A percentile compares a stretch with the other conserved stretches of the same genome.
Conservation (phyloP, 1,140 invertebrate genomes). For the Trachelipus rathkii region DNA sequence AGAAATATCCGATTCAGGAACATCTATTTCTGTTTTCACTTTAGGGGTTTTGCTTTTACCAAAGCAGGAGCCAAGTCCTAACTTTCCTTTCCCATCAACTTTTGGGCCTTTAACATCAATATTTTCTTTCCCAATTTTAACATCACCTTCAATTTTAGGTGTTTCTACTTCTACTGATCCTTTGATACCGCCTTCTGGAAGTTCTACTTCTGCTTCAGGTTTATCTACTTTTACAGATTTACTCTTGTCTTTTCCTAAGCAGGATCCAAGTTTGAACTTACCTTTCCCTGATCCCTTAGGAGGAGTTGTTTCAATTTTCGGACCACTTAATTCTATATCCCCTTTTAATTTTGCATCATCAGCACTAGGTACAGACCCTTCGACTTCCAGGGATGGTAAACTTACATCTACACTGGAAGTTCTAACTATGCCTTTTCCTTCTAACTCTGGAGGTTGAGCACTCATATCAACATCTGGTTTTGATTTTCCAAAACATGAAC, state of each 20-base stretch:
- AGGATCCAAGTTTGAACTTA: conserved; percentile 25
- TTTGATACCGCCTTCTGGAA: conserved; percentile 4
- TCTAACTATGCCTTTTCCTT: background rate
- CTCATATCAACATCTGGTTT: conserved; percentile 19
- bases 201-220: conserved; percentile 9
- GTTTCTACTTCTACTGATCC: conserved; percentile 14
- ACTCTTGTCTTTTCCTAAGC: conserved; percentile 17
- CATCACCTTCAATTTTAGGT: conserved; percentile 9
- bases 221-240: conserved; percentile 22
- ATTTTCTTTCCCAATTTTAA: too few species aligned
- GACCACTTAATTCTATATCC: conserved; percentile 21
- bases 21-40: conserved; percentile 21
- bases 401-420: background rate
- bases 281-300: conserved; percentile 21
- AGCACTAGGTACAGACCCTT: conserved; percentile 14
- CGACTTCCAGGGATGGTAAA: conserved; percentile 13
- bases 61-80: background rate
- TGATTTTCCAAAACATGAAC: conserved; percentile 34
- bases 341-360: background rate
- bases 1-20: conserved; percentile 3
- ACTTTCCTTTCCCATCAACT: background rate
- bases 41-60: conserved; percentile 9
- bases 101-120: background rate
- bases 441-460: conserved; percentile 19
- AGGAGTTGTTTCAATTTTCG: background rate